These are phyloP conservation scores for Arnoldichthys spilopterus DNA, from an alignment of 2,797 vertebrate genomes.

Conservation along the genomic window DNA sequence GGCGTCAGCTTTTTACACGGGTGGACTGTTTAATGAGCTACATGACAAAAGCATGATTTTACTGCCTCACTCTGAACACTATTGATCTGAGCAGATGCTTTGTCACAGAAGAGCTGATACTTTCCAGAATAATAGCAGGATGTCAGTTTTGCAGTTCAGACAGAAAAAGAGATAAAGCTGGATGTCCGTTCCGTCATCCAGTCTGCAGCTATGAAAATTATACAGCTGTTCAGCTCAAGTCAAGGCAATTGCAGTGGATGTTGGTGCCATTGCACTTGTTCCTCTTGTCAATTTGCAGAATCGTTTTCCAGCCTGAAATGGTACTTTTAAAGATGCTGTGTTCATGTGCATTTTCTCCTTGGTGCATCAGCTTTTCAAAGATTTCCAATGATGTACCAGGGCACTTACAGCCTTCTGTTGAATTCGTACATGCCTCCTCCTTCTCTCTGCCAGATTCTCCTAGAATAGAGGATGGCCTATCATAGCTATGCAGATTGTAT, in stretches of 20 bases:
- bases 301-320: background rate
- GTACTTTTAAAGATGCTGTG: conserved; percentile 1
- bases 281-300: conserved; percentile 21
- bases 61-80: background rate
- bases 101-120: background rate
- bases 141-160: background rate
- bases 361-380: conserved; percentile 1
- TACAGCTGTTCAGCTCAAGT: background rate
- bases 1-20: background rate
- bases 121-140: background rate
- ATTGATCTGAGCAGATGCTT: background rate
- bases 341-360: conserved; percentile 28
- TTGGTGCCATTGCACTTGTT: conserved; percentile 1
- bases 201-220: background rate
- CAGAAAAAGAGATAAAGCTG: background rate
- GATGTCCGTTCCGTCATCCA: conserved; percentile 8
- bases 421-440: too few relatives aligned
- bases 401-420: too few relatives aligned
- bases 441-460: too few relatives aligned
- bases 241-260: background rate
- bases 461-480: too few relatives aligned
- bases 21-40: background rate
- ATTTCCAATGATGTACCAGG: conserved; percentile 24
- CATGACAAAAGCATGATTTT: background rate
- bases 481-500: too few relatives aligned